These are phyloP conservation scores for Semotilus atromaculatus DNA, from an alignment of 2,797 vertebrate genomes.

Conservation along the genomic window DNA sequence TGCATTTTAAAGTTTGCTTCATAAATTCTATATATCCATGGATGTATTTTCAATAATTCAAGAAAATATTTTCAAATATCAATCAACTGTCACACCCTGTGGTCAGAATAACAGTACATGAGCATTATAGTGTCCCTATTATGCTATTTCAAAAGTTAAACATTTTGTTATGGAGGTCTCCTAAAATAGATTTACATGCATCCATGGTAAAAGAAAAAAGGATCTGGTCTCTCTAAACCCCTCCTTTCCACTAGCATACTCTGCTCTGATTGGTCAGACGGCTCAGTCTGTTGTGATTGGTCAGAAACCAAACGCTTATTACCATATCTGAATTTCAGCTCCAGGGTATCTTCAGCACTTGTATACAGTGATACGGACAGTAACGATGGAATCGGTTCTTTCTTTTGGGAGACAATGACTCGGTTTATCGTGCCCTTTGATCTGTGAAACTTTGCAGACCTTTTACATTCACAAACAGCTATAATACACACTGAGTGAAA, in stretches of 20 bases:
- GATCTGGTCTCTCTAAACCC: neutral
- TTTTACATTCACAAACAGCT: neutral
- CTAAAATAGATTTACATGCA: neutral
- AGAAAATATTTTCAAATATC: constrained; percentile 50
- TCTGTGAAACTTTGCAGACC: neutral
- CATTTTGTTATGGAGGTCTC: neutral
- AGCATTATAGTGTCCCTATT: constrained; percentile 5
- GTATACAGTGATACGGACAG: neutral
- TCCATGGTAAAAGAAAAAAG: neutral
- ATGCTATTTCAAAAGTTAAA: neutral
- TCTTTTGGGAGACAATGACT: neutral
- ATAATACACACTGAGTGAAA: neutral
- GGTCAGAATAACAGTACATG: constrained; percentile 35
- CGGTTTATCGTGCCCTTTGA: neutral
- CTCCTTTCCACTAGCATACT: neutral
- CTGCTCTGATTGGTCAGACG: neutral
- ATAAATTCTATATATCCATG: constrained; percentile 31
- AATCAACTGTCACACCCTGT: constrained; percentile 7
- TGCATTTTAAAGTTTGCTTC: constrained; percentile 40
- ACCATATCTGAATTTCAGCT: neutral
- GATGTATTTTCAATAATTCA: constrained; percentile 40
- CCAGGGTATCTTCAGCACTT: neutral
- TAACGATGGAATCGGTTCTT: neutral
- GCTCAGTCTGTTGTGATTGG: neutral
- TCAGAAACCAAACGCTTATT: neutral